These are phyloP conservation scores for Tragelaphus strepsiceros DNA, from an alignment of 2,113 vertebrate genomes.

Conservation along the genomic window DNA sequence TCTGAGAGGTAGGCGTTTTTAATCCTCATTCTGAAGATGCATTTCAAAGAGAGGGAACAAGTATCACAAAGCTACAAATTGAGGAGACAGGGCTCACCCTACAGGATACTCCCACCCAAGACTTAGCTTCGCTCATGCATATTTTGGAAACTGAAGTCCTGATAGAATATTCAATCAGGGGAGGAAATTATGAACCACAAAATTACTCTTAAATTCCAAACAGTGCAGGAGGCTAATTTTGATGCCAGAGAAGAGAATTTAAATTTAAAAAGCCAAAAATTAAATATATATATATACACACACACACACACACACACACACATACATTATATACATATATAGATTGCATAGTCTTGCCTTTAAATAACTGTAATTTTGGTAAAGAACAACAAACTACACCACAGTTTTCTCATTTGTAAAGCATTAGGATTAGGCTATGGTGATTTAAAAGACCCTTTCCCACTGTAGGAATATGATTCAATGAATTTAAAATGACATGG, in stretches of 20 bases:
- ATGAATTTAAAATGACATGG: background rate
- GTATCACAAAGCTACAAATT: background rate
- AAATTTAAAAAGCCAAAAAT: background rate
- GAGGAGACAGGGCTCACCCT: background rate
- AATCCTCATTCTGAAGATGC: background rate
- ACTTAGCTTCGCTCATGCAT: background rate
- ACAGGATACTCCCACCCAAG: background rate
- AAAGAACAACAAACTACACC: background rate
- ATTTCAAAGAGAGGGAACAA: background rate
- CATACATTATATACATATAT: background rate
- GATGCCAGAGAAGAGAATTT: background rate
- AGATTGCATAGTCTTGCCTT: background rate
- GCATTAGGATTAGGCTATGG: background rate
- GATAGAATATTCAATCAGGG: background rate
- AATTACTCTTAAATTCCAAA: background rate
- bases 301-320: background rate
- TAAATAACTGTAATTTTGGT: background rate
- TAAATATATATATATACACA: fast-evolving
- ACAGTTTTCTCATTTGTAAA: background rate
- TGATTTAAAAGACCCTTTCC: background rate
- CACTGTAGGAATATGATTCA: background rate
- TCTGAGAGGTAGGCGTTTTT: background rate
- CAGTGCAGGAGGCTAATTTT: background rate
- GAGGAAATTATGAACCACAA: background rate
- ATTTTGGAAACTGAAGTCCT: background rate